These are phyloP conservation scores for Glareola pratincola DNA, from an alignment of 2,113 vertebrate species.

Conservation along the genomic window DNA sequence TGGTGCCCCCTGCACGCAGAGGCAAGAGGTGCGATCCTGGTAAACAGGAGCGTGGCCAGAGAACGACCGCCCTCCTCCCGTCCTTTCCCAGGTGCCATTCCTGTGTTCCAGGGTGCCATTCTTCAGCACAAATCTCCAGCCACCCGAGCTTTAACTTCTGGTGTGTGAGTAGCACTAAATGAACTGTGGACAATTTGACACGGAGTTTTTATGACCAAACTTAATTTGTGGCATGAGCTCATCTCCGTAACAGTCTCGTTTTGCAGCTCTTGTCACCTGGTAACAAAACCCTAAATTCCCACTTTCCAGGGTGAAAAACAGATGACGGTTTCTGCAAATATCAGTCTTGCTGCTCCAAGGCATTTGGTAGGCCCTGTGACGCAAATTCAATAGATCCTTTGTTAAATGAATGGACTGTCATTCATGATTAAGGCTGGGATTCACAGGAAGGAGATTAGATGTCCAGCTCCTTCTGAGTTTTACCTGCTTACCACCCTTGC, in stretches of 20 bases:
- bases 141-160: neutral
- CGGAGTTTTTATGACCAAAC: neutral
- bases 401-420: neutral
- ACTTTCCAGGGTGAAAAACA: neutral
- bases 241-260: neutral
- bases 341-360: neutral
- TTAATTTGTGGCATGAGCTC: neutral
- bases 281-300: neutral
- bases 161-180: neutral
- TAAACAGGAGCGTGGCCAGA: neutral
- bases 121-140: neutral
- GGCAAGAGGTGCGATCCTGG: neutral
- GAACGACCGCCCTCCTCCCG: fast-evolving
- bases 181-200: neutral
- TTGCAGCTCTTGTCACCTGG: neutral
- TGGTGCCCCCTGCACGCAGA: neutral
- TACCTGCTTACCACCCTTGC: neutral
- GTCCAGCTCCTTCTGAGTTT: neutral
- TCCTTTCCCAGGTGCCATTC: neutral
- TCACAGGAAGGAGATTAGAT: neutral
- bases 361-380: neutral
- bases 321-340: neutral
- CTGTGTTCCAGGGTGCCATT: neutral
- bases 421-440: neutral
- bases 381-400: neutral